phyloP scores from a whole-genome alignment of 2,797 vertebrate genomes.

The Artibeus lituratus region DNA sequence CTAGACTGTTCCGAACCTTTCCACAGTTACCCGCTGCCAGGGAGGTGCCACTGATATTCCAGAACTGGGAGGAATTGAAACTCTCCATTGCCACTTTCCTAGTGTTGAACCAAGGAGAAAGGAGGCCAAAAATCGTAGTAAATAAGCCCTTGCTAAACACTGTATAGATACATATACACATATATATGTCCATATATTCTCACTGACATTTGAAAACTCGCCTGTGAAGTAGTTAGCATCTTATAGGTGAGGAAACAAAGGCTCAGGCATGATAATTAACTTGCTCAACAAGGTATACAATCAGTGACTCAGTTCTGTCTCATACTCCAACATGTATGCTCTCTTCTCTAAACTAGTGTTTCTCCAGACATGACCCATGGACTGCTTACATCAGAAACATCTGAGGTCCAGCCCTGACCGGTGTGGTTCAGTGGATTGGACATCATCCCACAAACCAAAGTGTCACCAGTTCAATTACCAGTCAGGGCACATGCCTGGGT shows the following conservation, averaged over 20 bases:
- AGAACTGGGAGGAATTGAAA: background rate
- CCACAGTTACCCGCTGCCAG: background rate
- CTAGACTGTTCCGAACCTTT: background rate
- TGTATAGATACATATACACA: background rate
- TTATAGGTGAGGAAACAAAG: conserved; percentile 16
- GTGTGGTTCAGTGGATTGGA: background rate
- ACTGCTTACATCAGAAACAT: background rate
- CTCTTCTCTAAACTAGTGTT: background rate
- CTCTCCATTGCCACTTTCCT: background rate
- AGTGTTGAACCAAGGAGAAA: background rate
- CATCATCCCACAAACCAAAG: background rate
- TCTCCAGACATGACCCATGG: background rate
- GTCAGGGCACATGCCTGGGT: no score
- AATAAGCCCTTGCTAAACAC: background rate
- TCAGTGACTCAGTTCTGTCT: background rate
- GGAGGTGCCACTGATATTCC: background rate
- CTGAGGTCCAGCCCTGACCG: background rate
- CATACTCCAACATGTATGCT: background rate
- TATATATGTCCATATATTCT: background rate
- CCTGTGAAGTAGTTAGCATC: background rate
- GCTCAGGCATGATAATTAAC: background rate
- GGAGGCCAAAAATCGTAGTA: background rate
- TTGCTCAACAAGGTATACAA: background rate
- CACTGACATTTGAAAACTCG: background rate
- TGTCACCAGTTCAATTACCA: background rate